Evolutionary conservation across 2,113 vertebrate genomes (phyloP).

Genomic region (Pluvialis apricaria): DNA sequence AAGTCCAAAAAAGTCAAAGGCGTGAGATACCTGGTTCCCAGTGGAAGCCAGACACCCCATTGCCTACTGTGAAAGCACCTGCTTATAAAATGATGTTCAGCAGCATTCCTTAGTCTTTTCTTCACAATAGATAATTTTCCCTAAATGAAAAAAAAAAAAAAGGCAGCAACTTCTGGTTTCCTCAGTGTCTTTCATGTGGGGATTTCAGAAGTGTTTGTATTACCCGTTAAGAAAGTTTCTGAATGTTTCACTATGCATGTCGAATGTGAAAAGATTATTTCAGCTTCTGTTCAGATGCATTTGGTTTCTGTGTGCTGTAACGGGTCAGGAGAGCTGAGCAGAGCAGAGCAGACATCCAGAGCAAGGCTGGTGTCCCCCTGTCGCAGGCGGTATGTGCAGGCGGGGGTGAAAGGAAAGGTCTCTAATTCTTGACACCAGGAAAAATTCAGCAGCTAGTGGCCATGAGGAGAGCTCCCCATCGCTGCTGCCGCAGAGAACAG

Average conservation of each 20-base stretch:
- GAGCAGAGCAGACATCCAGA: not conserved
- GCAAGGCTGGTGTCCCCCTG: not conserved
- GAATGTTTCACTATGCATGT: not conserved
- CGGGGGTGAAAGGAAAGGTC: not conserved
- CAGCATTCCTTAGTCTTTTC: not conserved
- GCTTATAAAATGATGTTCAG: not conserved
- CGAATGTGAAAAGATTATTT: not conserved
- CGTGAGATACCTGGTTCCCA: not conserved
- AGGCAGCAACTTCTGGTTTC: not conserved
- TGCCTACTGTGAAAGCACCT: not conserved
- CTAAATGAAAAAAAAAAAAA: not conserved
- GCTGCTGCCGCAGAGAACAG: not conserved
- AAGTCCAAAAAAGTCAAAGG: not conserved
- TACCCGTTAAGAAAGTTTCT: not conserved
- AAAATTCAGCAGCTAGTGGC: not conserved
- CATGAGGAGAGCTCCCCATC: not conserved
- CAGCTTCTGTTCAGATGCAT: not conserved
- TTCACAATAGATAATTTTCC: not conserved
- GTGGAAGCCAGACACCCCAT: not conserved
- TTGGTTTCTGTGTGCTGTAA: not conserved
- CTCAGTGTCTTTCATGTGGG: not conserved
- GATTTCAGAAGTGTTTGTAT: not conserved
- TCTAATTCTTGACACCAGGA: not conserved
- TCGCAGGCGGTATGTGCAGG: rapidly evolving
- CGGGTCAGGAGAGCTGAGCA: not conserved